Evolutionary conservation across 1,140 invertebrate species (phyloP).

Genomic region (Drosophila burlai): DNA sequence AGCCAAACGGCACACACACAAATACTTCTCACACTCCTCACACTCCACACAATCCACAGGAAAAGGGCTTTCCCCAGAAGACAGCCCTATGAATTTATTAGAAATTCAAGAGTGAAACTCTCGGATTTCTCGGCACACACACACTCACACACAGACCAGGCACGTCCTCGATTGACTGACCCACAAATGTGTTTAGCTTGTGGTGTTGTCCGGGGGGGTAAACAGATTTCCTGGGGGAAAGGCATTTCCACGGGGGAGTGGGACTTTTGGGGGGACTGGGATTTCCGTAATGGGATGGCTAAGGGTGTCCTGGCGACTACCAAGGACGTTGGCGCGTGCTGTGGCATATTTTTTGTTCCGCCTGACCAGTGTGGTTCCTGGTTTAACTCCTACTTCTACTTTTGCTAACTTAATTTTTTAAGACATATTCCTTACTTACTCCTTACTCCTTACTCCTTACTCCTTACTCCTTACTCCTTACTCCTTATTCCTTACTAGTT

Average conservation of each 20-base stretch:
- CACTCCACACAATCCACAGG: not conserved
- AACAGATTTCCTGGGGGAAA: not conserved
- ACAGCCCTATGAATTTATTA: constrained; percentile 72
- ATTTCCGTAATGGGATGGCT: not conserved
- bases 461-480: not conserved
- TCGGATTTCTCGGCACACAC: constrained; percentile 59
- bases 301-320: not conserved
- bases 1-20: constrained; percentile 31
- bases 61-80: constrained; percentile 11
- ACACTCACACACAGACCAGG: constrained; percentile 24
- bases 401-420: too few species aligned
- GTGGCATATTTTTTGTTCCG: constrained; percentile 29
- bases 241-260: not conserved
- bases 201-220: not conserved
- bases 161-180: constrained; percentile 67
- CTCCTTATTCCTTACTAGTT: not conserved
- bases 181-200: constrained; percentile 65
- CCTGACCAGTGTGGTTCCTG: not conserved
- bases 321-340: constrained; percentile 47
- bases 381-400: not conserved
- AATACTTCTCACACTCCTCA: not conserved
- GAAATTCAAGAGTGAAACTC: constrained; percentile 80
- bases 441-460: not conserved
- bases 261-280: not conserved
- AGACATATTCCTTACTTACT: too few species aligned